Base-by-base conservation (phyloP, 2,797 vertebrate genomes). In the Borostomias antarcticus region DNA sequence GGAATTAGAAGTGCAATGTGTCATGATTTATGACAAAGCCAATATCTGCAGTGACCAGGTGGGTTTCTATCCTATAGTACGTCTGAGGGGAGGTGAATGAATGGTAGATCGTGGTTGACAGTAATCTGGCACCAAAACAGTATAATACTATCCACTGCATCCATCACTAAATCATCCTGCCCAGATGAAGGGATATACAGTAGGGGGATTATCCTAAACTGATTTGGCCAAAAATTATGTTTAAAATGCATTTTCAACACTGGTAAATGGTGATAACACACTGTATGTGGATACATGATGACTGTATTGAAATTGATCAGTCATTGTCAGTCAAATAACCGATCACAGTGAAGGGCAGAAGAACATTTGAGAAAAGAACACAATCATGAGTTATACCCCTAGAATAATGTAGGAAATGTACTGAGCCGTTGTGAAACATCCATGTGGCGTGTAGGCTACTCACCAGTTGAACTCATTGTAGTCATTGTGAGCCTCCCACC, bases 391-490 rank as follows among this genome's bases (percentile, higher is more conserved):
- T 17, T n/a, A 28, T 29, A 3, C 28, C 30, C 28, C 30, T 15
- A 45, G 5, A 4, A 26, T n/a, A 17, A n/a, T 32, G 28, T 15
- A 2, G 7, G 5, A 8, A 15, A 56, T 30, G 28, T 56, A 56
- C 28, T 32, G 17, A n/a, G 53, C n/a, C 40, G 40, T 15, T 45
- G 53, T 17, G 15, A 56, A n/a, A 15, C 7, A 48, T 48, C 43
- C n/a, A 45, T 6, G 43, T 15, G 43, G 15, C 21, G 48, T 51
- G 19, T 51, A 33, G 33, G 8, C 23, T 66, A 89, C 92, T 92
- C 78, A 93, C 92, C 90, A 91, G 84, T 93, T 93, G 76, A 91
- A 93, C 67, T 92, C 91, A 2, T 77, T 91, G 89, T 92, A 94
- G 89, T 93, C 92, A 4, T 93, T 93, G 75, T 89, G 85, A 0